Evolutionary conservation across 2,888 invertebrate genomes (phyloP), one percentile per base, ranked within the genome.

Genomic region (Iselma pallidipennis): DNA sequence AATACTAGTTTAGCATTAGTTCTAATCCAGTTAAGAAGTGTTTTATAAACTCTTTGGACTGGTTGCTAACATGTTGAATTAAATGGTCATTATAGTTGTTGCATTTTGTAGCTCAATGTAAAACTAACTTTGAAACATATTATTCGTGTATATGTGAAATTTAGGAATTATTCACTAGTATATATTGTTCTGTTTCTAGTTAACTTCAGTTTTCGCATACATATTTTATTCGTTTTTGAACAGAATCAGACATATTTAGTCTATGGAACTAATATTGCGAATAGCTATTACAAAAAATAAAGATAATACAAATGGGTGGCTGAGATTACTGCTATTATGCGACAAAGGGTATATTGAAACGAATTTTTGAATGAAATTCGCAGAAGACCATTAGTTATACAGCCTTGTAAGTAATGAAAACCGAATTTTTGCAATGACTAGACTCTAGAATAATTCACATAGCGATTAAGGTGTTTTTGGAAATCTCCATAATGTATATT

Each of bases 21-120:
- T 59, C 49, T 55, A 55, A 59, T 42, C 53, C 49, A 53, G 51
- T 55, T 59, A 55, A 45, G 33, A 55, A 55, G 51, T 59, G 55
- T 42, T 49, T 59, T 42, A 26, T 29, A 50, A 55, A n/a, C n/a
- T n/a, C n/a, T 29, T 59, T 49, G 37, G 21, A 49, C 55, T 50
- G 14, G 33, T 33, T 33, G 14, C 31, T 49, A 52, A 55, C 55
- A 59, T 51, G 55, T 59, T 50, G 54, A 55, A 49, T 55, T 59
- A 33, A 59, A 12, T 12, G 7, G 49, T 49, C 26, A 59, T 59
- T 29, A 54, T 31, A 19, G 12, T 49, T 54, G n/a, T n/a, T 45
- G 29, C 19, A 45, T 28, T 59, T 25, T 52, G 26, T 52, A 54
- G 10, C 28, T 16, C 29, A 28, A 49, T 33, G 31, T 53, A 53